Base-by-base conservation (phyloP, 2,797 vertebrate species). In the Bryconaethiops microstoma region DNA sequence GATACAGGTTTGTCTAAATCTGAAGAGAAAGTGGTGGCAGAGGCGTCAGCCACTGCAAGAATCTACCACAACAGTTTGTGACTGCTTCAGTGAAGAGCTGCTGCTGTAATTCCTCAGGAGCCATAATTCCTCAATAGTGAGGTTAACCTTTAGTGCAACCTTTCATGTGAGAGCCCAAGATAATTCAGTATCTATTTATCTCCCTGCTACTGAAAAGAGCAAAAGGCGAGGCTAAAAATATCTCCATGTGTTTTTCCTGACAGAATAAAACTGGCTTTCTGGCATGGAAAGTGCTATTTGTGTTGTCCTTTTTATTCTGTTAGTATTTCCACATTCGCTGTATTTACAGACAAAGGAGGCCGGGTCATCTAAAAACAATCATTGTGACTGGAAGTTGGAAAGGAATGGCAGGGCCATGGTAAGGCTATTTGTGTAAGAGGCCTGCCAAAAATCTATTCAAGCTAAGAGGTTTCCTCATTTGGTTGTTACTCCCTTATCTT, bases 281-380 rank as follows among this genome's bases (percentile, higher is more conserved):
- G 25, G 42, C 25, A 73, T 19, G 13, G 73, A 78, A 59, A 39
- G 68, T 68, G 52, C 14, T 25, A 63, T 65, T 82, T 76, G 69
- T 63, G 70, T 81, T 45, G 19, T 60, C 48, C 25, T 72, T 78
- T 71, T 57, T 50, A 60, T 52, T 77, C 57, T 83, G 64, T 83
- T 80, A 50, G 80, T 74, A 54, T 73, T 48, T 67, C 40, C 17
- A 62, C 55, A 76, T 59, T 42, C 78, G n/a, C 40, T 76, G 64
- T 86, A 87, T 85, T 85, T 85, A 86, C 85, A 85, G 80, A 48
- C 16, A 40, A 55, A 6, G 7, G 39, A 76, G 62, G 78, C 48
- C 42, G 74, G 63, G 63, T 81, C 62, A 85, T 83, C 80, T 81
- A 78, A 60, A 86, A 84, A 79, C 76, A 82, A 86, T 87, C 79